Evolutionary conservation across 1,140 invertebrate species (phyloP), one percentile per base, ranked within the genome.

Genomic region (Drosophila jambulina): DNA sequence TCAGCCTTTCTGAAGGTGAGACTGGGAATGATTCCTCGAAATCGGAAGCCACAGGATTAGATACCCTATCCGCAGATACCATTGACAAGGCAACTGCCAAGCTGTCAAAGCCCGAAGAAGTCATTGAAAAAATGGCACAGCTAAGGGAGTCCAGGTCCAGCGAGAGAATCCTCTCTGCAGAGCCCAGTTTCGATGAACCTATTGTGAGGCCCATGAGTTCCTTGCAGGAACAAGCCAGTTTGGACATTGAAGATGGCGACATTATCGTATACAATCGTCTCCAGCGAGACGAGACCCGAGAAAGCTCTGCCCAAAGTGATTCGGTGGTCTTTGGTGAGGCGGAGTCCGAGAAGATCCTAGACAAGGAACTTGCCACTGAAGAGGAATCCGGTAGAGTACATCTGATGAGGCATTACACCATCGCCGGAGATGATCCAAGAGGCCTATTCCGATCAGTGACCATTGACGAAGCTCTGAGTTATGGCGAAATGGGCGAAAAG

Each of bases 261-360:
- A 65, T 80, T 8, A 78, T 92, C 5, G 59, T 92, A 0, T 76
- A 81, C 23, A 82, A 85, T 12, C 68, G 80, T 0, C 34, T 88
- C 1, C 78, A 92, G 25, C 43, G 65, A 1, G 84, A 82, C 1
- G 83, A 92, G 17, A 83, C 81, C 4, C 75, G 91, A 0, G 90
- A 92, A 42, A 92, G 91, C 36, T 91, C 91, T 1, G 86, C 75
- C 5, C 76, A 91, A 53, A 91, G 91, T 23, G 86, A 92, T 10
- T 90, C 81, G 1, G 72, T 88, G 51, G 68, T 88, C 19, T 81
- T 88, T 7, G 81, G 84, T 2, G 49, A 78, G 25, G 19, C 56
- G n/a, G 61, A 68, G 21, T 34, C 56, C 2, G 80, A 60, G 13
- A 79, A 75, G 0, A 32, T 25, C 1, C 38, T 60, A 27, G 57